phyloP scores from a whole-genome alignment of 2,797 vertebrate genomes.

The Hydrolagus colliei region DNA sequence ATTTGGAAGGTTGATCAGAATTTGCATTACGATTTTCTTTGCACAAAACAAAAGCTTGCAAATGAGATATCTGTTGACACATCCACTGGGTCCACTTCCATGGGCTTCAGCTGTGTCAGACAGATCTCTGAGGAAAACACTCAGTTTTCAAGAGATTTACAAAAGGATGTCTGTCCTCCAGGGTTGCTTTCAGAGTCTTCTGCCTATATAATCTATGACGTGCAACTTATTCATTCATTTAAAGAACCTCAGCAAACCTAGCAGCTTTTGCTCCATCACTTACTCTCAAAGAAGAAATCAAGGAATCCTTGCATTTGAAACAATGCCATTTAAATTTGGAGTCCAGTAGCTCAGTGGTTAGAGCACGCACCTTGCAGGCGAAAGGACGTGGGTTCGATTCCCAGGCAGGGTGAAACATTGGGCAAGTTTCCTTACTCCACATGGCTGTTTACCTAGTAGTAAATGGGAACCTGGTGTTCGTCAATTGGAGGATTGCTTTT shows the following conservation, averaged over 20 bases:
- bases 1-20: background rate
- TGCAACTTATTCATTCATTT: constrained; percentile 25
- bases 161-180: constrained; percentile 19
- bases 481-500: too few species aligned
- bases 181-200: constrained; percentile 28
- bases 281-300: too few species aligned
- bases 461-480: too few species aligned
- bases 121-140: background rate
- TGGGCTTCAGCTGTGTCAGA: background rate
- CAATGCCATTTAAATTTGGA: too few species aligned
- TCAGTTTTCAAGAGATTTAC: background rate
- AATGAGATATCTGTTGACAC: background rate
- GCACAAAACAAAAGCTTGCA: background rate
- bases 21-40: background rate
- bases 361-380: too few species aligned
- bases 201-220: constrained; percentile 34
- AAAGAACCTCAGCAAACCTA: background rate
- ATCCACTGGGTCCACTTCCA: background rate
- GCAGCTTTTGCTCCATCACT: too few species aligned
- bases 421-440: too few species aligned
- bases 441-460: too few species aligned
- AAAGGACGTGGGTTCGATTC: too few species aligned
- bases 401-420: too few species aligned
- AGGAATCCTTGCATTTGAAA: too few species aligned
- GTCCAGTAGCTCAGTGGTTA: too few species aligned